These are phyloP conservation scores for Himalopsyche tibetana DNA, from an alignment of 2,888 invertebrate genomes.

Conservation along the genomic window DNA sequence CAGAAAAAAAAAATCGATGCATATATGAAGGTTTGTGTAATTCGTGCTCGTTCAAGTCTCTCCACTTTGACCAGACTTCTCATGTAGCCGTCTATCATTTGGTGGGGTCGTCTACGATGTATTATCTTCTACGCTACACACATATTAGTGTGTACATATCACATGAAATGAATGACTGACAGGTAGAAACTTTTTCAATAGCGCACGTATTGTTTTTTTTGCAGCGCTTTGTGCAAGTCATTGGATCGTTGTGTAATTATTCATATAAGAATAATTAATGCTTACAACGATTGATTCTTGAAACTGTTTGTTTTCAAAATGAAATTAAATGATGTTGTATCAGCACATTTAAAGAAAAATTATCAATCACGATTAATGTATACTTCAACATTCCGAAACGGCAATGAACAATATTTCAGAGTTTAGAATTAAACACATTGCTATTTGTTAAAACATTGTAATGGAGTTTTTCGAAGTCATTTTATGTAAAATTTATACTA, in stretches of 20 bases:
- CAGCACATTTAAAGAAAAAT: neutral
- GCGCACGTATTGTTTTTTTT: slow-evolving; percentile 27
- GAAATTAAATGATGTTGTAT: neutral
- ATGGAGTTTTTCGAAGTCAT: too few species aligned
- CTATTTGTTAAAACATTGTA: too few species aligned
- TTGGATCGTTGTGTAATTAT: slow-evolving; percentile 34
- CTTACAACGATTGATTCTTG: neutral
- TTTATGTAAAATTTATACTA: too few species aligned
- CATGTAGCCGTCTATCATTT: neutral
- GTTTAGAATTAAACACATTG: too few species aligned
- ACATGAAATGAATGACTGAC: slow-evolving; percentile 8
- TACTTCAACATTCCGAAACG: too few species aligned
- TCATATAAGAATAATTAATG: slow-evolving; percentile 34
- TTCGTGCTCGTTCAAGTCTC: neutral
- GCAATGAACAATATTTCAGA: too few species aligned
- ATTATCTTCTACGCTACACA: neutral
- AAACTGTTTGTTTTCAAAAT: slow-evolving; percentile 1
- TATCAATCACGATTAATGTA: too few species aligned
- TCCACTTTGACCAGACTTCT: neutral
- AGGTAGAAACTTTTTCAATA: slow-evolving; percentile 27
- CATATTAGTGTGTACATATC: slow-evolving; percentile 1
- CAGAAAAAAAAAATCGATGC: neutral
- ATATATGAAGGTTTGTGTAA: neutral
- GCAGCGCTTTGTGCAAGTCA: slow-evolving; percentile 17
- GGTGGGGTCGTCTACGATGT: neutral